phyloP scores from a whole-genome alignment of 2,888 invertebrate genomes.

The Andrena fulva region DNA sequence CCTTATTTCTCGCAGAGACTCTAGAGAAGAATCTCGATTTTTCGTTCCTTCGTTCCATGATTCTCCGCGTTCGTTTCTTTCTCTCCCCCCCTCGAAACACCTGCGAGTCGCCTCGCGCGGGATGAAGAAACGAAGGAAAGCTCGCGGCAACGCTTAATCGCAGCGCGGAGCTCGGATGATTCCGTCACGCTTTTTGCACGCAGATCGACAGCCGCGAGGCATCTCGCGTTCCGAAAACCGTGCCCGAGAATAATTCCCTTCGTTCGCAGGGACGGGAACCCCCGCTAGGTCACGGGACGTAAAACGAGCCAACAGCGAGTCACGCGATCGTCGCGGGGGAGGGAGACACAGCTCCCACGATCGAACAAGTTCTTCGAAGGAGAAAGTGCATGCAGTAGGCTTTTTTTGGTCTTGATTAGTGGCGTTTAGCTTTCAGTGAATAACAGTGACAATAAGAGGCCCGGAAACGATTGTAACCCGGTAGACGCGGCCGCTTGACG shows the following conservation, averaged over 20 bases:
- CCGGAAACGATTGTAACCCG: conserved; percentile 56
- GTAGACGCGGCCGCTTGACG: conserved; percentile 30
- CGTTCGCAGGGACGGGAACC: neutral
- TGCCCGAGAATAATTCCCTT: neutral
- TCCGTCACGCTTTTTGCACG: conserved; percentile 16
- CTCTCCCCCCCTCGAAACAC: neutral
- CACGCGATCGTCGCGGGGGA: neutral
- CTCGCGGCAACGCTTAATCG: neutral
- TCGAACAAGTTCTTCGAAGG: conserved; percentile 32
- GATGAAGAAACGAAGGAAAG: neutral
- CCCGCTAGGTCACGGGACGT: neutral
- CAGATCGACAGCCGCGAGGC: neutral
- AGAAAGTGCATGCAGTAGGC: conserved; percentile 67
- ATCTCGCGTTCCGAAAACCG: neutral
- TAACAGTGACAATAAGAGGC: conserved; percentile 53
- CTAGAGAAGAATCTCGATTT: too few relatives aligned
- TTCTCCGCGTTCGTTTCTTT: neutral
- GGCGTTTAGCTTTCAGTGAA: conserved; percentile 57
- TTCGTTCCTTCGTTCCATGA: too few relatives aligned
- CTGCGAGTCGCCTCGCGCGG: neutral
- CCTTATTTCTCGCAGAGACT: neutral
- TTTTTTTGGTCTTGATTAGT: conserved; percentile 67
- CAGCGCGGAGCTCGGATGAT: conserved; percentile 8
- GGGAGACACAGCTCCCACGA: neutral
- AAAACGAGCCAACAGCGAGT: neutral